Evolutionary conservation across 1,140 invertebrate genomes (phyloP), one percentile per base, ranked within the genome.

Genomic region (Drosophila saltans): DNA sequence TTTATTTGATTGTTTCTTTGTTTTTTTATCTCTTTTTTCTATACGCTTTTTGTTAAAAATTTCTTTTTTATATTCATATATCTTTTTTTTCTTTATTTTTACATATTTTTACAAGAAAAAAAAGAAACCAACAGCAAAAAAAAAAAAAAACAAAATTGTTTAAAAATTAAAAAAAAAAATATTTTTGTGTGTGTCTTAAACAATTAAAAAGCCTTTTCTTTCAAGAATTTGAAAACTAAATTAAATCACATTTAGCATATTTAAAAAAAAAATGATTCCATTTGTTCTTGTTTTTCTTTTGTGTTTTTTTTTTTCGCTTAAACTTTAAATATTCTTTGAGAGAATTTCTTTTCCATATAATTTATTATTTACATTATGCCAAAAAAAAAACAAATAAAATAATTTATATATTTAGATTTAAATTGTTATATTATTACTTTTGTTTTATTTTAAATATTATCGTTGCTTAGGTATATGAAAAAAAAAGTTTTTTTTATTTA

Each of bases 181-280:
- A 66, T 67, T 26, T 11, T 52, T 21, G 3, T 6, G 45, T 9
- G 45, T 52, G 21, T 66, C 83, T 88, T 86, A 86, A 86, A 82
- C 36, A 10, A 88, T 52, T 86, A 86, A 86, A 86, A 86, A 86
- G 83, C 83, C 83, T 70, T 77, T 85, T 75, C 58, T 80, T 81
- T 60, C 21, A 52, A 66, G 70, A 81, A 77, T 52, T 77, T 60
- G 72, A 82, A 78, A 86, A 80, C 68, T 86, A 86, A 86, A 86
- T 77, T 86, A 86, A 86, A 86, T 86, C 82, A 86, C 82, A 86
- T 86, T 86, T 80, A 86, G 82, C 82, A 80, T 81, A 75, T 80
- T 56, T 58, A 45, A 78, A 69, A 60, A 43, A 75, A 80, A 80
- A 75, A 9, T 52, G 2, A 26, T 52, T 52, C 10, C 45, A 52